Evolutionary conservation across 2,113 vertebrate species (phyloP).

Genomic region (Sylvicapra grimmia): DNA sequence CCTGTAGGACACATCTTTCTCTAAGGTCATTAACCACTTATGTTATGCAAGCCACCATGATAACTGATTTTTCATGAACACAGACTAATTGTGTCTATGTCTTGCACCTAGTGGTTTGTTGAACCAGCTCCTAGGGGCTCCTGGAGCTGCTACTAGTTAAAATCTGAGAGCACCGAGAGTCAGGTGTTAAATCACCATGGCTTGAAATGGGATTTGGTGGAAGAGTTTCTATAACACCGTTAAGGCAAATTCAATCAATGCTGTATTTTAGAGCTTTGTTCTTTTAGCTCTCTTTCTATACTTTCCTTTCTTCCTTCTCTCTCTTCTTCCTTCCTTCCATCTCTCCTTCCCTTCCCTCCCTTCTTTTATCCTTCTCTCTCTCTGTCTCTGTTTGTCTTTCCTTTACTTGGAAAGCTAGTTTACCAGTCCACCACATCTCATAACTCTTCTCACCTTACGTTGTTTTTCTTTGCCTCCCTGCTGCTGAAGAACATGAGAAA

Average conservation of each 20-base stretch:
- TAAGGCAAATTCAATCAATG: not conserved
- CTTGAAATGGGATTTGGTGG: not conserved
- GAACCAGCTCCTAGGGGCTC: no score
- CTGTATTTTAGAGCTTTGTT: not conserved
- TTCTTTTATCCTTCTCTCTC: not conserved
- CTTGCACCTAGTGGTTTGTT: not conserved
- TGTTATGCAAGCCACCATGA: not conserved
- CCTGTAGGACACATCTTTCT: not conserved
- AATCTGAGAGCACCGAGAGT: not conserved
- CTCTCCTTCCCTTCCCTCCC: rapidly evolving
- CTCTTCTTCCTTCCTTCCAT: rapidly evolving
- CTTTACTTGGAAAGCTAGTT: not conserved
- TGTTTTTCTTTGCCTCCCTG: not conserved
- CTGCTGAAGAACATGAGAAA: not conserved
- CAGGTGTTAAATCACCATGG: not conserved
- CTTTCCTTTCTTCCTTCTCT: rapidly evolving
- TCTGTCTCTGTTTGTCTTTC: not conserved
- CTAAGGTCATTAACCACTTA: not conserved
- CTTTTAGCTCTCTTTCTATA: not conserved
- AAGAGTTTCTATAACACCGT: not conserved
- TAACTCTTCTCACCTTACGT: not conserved
- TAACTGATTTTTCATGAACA: not conserved
- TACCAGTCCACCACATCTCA: not conserved
- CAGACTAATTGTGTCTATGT: not conserved
- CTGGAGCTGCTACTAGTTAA: not conserved